Evolutionary conservation across 2,888 invertebrate genomes (phyloP), one percentile per base, ranked within the genome.

Genomic region (Andrena camellia): DNA sequence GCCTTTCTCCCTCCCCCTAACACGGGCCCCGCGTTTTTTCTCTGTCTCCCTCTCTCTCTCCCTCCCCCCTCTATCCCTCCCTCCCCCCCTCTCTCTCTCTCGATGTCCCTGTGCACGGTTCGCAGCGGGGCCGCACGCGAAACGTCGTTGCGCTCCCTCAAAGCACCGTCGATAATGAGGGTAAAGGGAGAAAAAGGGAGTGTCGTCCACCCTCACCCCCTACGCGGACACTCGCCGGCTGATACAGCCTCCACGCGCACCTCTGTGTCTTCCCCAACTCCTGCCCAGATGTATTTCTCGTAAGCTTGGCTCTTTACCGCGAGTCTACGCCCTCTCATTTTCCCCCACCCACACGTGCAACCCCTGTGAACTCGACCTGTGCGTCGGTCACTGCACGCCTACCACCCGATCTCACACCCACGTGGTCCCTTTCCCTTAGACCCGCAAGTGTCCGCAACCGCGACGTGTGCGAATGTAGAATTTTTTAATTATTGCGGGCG

Each of bases 131-230:
- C 29, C 70, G 64, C 67, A 68, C 69, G 78, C 82, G 75, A 85
- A 86, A 84, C 84, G 73, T 72, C 78, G 81, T 69, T 73, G 81
- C 74, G 79, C 68, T 81, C 74, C 42, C 79, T 85, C 82, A 86
- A 85, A 85, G 84, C 81, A 76, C 68, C 74, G 72, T 63, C 83
- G 81, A 84, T 85, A 88, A 87, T 83, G 87, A 87, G 78, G 82
- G 67, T 72, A 52, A 79, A 84, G 62, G 50, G 74, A 80, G 84
- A 76, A 73, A 75, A 74, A 78, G 48, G 78, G 71, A 64, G 79
- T 26, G 71, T 74, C 66, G 52, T 59, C 59, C 66, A 50, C 57
- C 42, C 29, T 29, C 42, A 5, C 66, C 26, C 35, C 35, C 60
- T 13, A n/a, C 17, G 54, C 35, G 63, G 73, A 70, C n/a, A 77